A percentile compares a stretch with the other conserved stretches of the same genome.
Evolutionary conservation across 2,888 invertebrate genomes (phyloP).

Genomic region (Orchesella flavescens): DNA sequence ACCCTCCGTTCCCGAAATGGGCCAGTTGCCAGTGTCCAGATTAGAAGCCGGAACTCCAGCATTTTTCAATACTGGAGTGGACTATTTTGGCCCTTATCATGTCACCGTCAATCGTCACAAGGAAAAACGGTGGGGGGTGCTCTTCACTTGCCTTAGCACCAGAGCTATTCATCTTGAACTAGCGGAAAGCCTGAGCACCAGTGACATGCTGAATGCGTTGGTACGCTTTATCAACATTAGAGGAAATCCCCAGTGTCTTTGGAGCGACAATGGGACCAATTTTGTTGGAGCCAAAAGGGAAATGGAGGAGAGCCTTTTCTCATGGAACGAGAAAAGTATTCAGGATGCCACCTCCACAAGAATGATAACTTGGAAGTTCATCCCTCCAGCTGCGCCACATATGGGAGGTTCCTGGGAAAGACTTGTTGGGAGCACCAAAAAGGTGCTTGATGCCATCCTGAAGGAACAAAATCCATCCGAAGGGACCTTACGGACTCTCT

Average conservation of each 20-base stretch:
- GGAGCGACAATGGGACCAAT: conserved; percentile 67
- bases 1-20: conserved; percentile 36
- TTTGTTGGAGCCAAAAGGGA: conserved; percentile 57
- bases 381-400: conserved; percentile 62
- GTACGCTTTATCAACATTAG: conserved; percentile 42
- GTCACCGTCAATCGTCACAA: not conserved
- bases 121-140: conserved; percentile 35
- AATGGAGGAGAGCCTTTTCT: not conserved
- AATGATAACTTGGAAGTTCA: conserved; percentile 64
- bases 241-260: conserved; percentile 54
- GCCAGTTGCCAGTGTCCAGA: conserved; percentile 16
- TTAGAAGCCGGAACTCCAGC: not conserved
- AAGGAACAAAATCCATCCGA: conserved; percentile 41
- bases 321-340: not conserved
- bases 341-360: not conserved
- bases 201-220: conserved; percentile 31
- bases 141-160: conserved; percentile 55
- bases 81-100: conserved; percentile 42
- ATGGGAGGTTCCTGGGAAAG: conserved; percentile 70
- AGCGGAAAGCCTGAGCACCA: conserved; percentile 7
- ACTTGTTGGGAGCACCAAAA: conserved; percentile 62
- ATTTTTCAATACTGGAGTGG: conserved; percentile 43
- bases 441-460: conserved; percentile 35
- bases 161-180: conserved; percentile 57
- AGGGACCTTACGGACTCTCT: conserved; percentile 59